A percentile compares a stretch with the other conserved stretches of the same genome.
Evolutionary conservation across 92 coral and sea anemone species (phyloP).

Genomic region (Parazoanthus atlanticus): DNA sequence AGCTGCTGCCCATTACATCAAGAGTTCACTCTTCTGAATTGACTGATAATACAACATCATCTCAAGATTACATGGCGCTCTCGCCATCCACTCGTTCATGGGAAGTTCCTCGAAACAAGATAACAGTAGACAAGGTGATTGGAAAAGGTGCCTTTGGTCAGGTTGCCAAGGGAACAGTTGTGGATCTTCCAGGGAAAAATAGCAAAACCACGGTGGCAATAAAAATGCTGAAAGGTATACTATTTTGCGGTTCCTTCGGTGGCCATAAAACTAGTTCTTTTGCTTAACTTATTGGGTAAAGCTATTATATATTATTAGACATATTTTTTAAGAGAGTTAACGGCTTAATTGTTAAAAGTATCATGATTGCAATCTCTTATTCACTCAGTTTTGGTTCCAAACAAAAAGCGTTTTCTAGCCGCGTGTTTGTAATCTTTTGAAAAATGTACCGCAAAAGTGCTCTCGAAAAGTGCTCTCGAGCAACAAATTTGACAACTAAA

Average conservation of each 20-base stretch:
- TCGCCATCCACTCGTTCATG: neutral
- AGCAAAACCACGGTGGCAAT: conserved; percentile 8
- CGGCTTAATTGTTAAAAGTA: neutral
- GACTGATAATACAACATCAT: neutral
- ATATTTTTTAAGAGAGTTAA: neutral
- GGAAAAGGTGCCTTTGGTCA: neutral
- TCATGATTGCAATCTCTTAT: neutral
- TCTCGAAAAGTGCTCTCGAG: neutral
- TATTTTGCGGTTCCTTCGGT: neutral
- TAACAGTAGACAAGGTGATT: neutral
- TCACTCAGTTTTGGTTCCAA: neutral
- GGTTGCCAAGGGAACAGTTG: conserved; percentile 10
- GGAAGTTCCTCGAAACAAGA: neutral
- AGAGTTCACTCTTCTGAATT: neutral
- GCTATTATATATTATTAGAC: neutral
- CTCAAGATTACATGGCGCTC: conserved; percentile 9
- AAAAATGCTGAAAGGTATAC: conserved; percentile 10
- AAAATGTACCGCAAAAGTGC: neutral
- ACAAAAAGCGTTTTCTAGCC: neutral
- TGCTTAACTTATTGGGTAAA: neutral
- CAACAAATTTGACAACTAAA: neutral
- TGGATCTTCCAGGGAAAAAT: neutral
- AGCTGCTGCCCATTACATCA: conserved; percentile 5
- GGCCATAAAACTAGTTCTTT: neutral
- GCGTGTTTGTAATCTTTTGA: neutral